phyloP scores from a whole-genome alignment of 2,888 invertebrate genomes.

The Agonopterix heracliana region DNA sequence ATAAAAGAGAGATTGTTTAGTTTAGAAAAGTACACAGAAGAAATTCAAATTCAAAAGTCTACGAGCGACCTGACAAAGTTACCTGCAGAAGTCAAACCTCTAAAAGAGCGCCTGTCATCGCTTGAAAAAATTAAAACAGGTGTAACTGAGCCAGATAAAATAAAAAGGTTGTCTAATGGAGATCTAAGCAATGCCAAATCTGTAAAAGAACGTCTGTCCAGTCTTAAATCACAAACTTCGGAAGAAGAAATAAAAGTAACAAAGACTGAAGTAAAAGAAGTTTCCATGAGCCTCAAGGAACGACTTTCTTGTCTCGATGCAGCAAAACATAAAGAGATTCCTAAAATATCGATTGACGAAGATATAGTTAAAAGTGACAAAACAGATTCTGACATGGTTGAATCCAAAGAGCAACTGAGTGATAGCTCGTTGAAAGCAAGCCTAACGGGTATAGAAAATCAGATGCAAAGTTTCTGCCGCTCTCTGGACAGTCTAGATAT shows the following conservation, averaged over 20 bases:
- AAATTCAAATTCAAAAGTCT: conserved; percentile 61
- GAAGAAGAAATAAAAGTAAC: conserved; percentile 56
- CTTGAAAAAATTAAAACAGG: conserved; percentile 75
- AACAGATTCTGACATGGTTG: conserved; percentile 23
- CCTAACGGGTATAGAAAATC: conserved; percentile 67
- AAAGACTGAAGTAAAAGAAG: conserved; percentile 64
- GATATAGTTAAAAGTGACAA: conserved; percentile 42
- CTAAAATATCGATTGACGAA: conserved; percentile 61
- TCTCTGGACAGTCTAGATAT: conserved; percentile 80
- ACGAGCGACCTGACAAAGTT: conserved; percentile 64
- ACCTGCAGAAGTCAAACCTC: conserved; percentile 78
- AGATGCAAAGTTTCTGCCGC: conserved; percentile 78
- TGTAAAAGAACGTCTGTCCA: conserved; percentile 67
- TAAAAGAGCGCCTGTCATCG: conserved; percentile 79
- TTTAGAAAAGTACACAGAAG: conserved; percentile 80
- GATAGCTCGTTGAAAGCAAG: conserved; percentile 55
- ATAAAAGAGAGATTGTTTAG: conserved; percentile 84
- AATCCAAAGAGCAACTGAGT: conserved; percentile 38
- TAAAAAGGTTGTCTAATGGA: conserved; percentile 61
- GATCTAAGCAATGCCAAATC: conserved; percentile 60
- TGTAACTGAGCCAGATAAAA: conserved; percentile 63
- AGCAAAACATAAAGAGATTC: conserved; percentile 65
- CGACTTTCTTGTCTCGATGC: conserved; percentile 70
- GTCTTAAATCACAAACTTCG: conserved; percentile 60
- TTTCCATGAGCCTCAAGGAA: conserved; percentile 73